Base-by-base conservation (phyloP, 2,113 vertebrate species). In the Salvelinus namaycush region DNA sequence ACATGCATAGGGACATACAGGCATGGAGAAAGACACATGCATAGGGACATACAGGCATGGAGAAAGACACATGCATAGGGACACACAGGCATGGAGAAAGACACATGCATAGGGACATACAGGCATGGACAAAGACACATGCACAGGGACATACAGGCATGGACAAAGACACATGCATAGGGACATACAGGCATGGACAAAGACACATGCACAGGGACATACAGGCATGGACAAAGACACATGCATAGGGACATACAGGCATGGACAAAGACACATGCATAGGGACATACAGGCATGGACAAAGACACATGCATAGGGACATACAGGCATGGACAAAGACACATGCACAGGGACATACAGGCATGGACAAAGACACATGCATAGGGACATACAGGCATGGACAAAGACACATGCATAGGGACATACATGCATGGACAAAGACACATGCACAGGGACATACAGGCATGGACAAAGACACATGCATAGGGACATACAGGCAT, bases 271-370 rank as follows among this genome's bases (percentile, higher is more conserved):
- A 24, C 24, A 24, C 24, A 24, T 24, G 2, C 62, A 72, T 59
- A 70, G 31, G 31, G 4, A 20, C 74, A 73, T 1, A 20, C 79
- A 68, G 22, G 14, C 73, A 54, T 9, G 31, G 9, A 12, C 72
- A 78, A 57, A 39, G 2, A 2, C 62, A 74, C 34, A 39, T 39
- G 34, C 5, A 39, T 65, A 68, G 59, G 76, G 77, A 81, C 60
- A 67, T 26, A 7, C 14, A 26, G 20, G 24, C 24, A 24, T 24
- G 24, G 24, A 24, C 24, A 24, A 24, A 24, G 24, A 24, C 24
- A 24, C 24, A 24, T 24, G 2, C 62, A 72, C 59, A 70, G 31
- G 31, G 4, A 20, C 74, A 73, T 1, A 20, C 79, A 68, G 22
- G 14, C 73, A 54, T 9, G 31, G 9, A 12, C 72, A 78, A 57